phyloP scores from a whole-genome alignment of 2,797 vertebrate genomes.

The Limnodromus scolopaceus region DNA sequence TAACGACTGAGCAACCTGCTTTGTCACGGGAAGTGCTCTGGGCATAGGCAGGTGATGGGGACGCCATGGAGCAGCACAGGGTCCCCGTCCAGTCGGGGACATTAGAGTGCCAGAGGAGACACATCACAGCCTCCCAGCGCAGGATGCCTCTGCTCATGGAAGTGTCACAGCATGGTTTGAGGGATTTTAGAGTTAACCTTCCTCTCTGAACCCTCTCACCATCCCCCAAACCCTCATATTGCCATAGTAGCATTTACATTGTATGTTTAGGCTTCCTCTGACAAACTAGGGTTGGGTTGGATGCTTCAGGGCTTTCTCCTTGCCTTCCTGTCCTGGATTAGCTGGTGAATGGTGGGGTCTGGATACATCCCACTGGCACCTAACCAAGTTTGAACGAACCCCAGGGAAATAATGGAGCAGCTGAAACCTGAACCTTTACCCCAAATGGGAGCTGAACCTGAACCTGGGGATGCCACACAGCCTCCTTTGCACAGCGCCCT shows the following conservation, averaged over 20 bases:
- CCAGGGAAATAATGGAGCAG: not conserved
- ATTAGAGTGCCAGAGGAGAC: not conserved
- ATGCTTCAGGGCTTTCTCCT: not conserved
- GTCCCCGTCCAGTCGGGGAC: fast-evolving
- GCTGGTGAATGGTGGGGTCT: not conserved
- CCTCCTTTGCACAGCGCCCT: fast-evolving
- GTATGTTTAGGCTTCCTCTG: not conserved
- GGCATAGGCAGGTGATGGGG: not conserved
- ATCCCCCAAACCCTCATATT: fast-evolving
- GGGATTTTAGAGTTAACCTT: not conserved
- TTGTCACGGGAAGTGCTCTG: not conserved
- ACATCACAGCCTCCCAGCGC: not conserved
- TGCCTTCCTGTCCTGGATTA: not conserved
- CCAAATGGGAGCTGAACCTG: not conserved
- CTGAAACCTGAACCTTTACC: not conserved
- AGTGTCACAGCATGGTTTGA: not conserved
- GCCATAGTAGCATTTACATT: fast-evolving
- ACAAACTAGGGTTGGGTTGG: not conserved
- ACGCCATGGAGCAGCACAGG: fast-evolving
- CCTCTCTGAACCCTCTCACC: not conserved
- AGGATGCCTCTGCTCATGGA: not conserved
- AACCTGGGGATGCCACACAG: fast-evolving
- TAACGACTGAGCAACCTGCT: not conserved
- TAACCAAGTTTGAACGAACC: not conserved
- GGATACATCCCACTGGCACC: not conserved